Percentiles rank a stretch among this genome's conserved stretches.
Conservation (phyloP, 2,113 vertebrate species). For the Connochaetes taurinus region DNA sequence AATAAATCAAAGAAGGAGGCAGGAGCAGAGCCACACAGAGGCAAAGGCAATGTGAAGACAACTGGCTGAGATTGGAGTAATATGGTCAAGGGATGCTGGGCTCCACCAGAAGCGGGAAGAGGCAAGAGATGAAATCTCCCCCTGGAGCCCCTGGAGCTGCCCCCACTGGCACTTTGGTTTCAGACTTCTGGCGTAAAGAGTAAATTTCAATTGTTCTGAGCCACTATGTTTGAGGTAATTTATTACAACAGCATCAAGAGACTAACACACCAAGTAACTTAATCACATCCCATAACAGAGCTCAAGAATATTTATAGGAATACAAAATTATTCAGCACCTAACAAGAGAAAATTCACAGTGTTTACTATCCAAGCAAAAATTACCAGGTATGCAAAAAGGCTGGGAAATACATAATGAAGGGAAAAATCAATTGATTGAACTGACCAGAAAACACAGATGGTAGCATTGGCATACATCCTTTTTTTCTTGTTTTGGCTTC, state of each 20-base stretch:
- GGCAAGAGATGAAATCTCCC: neutral
- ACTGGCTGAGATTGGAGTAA: neutral
- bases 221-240: neutral
- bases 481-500: neutral
- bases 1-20: neutral
- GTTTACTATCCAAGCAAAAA: neutral
- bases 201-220: neutral
- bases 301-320: neutral
- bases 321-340: neutral
- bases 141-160: neutral
- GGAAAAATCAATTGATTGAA: neutral
- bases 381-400: neutral
- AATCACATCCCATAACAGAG: neutral
- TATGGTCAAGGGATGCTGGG: accelerated
- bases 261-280: neutral
- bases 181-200: neutral
- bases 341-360: neutral
- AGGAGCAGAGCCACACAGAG: neutral
- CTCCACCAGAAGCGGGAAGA: neutral
- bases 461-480: neutral
- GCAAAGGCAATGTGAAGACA: neutral
- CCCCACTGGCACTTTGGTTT: neutral
- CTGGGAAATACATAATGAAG: neutral
- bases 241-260: neutral
- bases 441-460: neutral